phyloP scores from a whole-genome alignment of 2,888 invertebrate species.

The Dastarcus helophoroides region DNA sequence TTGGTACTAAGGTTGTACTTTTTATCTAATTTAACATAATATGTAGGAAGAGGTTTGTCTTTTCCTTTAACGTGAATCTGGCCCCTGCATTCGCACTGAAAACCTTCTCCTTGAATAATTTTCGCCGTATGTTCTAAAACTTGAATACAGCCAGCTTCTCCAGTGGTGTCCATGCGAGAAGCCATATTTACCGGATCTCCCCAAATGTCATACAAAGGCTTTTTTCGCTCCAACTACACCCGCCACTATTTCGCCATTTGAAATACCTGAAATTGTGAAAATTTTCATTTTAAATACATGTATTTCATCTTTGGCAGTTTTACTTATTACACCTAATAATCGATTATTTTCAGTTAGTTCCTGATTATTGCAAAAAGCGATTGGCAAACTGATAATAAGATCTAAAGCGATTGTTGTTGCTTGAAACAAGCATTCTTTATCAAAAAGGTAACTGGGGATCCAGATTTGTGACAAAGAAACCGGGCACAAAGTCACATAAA shows the following conservation, averaged over 20 bases:
- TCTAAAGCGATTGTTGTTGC: too few relatives aligned
- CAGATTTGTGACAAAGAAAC: too few relatives aligned
- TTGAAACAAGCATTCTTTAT: too few relatives aligned
- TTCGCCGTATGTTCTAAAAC: constrained; percentile 33
- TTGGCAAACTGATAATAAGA: too few relatives aligned
- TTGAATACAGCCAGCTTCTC: constrained; percentile 67
- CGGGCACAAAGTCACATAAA: too few relatives aligned
- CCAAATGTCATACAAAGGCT: constrained; percentile 95
- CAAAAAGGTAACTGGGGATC: too few relatives aligned
- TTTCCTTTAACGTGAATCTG: constrained; percentile 63
- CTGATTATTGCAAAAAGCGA: too few relatives aligned
- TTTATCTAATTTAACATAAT: constrained; percentile 57
- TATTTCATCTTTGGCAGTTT: too few relatives aligned
- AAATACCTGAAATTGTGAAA: constrained; percentile 54
- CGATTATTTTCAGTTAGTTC: too few relatives aligned
- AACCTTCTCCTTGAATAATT: constrained; percentile 45
- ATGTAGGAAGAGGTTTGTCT: constrained; percentile 54
- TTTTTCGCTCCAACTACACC: constrained; percentile 75
- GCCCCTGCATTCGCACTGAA: constrained; percentile 57
- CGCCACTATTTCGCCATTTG: constrained; percentile 82
- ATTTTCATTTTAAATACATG: too few relatives aligned
- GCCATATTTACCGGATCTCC: constrained; percentile 96
- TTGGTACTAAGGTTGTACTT: constrained; percentile 24
- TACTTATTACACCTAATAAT: too few relatives aligned
- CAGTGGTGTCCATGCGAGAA: constrained; percentile 90